Base-by-base conservation (phyloP, 2,888 invertebrate genomes). In the Merodon equestris region DNA sequence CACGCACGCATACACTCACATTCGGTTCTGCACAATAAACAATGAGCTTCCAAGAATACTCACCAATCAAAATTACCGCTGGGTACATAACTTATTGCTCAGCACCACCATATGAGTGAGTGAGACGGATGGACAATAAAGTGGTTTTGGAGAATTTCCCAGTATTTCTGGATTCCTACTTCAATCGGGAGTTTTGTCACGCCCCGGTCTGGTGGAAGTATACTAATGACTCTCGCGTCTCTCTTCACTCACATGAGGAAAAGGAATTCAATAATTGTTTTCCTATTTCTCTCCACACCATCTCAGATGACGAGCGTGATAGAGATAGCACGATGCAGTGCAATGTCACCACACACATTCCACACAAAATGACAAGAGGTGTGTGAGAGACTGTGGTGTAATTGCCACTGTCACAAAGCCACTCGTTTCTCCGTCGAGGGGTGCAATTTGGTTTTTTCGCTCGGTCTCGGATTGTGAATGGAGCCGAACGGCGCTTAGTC, bases 41-140 rank as follows among this genome's bases (percentile, higher is more conserved):
- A 67, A 19, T 40, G n/a, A 45, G 44, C 13, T 61, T 14, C 51
- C 44, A 63, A 51, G 40, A 14, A 27, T 47, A 48, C 57, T 58
- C 72, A 66, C 77, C 77, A 77, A 77, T 77, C 77, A 77, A 71
- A 72, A 77, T 77, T 57, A 72, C 45, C 50, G 34, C 42, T 66
- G 58, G 36, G 38, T 76, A 71, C 12, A 75, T 76, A 50, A 58
- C 50, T 58, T 58, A 64, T 42, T 10, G 34, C 14, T 15, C 15
- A 9, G 14, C 0, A n/a, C 12, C 10, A 3, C 9, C 9, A 57
- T 13, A 14, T 15, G 45, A 72, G 47, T 18, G 61, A 56, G 57
- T 50, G 9, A 56, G 61, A 60, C 9, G 38, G 27, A 27, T 27
- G 27, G 27, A 7, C 3, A 4, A 27, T 27, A 27, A 27, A 27